Conservation (phyloP, 23 tunicate genomes). For the Styela plicata region DNA sequence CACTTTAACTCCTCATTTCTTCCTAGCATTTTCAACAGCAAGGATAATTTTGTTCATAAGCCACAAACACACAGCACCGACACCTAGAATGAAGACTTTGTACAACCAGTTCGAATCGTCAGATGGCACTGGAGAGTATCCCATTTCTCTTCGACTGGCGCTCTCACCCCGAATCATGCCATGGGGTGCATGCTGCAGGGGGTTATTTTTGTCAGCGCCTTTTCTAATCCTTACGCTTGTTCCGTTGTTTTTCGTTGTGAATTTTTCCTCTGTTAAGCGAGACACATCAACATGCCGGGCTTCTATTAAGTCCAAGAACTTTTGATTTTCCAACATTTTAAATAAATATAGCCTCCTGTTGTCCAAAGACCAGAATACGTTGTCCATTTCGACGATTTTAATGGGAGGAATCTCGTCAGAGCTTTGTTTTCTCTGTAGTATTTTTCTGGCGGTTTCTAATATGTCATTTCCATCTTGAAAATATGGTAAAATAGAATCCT, state of each 20-base stretch:
- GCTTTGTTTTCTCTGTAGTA: not conserved
- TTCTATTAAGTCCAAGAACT: not conserved
- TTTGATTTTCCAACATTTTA: not conserved
- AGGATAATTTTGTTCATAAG: not conserved
- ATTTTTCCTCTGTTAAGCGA: not conserved
- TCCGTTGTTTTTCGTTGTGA: not conserved
- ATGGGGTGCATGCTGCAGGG: not conserved
- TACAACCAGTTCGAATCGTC: not conserved
- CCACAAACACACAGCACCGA: not conserved
- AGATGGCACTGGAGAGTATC: not conserved
- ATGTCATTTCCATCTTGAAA: not conserved
- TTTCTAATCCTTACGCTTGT: not conserved
- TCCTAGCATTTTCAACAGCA: not conserved
- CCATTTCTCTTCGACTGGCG: no score
- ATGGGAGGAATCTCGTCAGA: constrained; percentile 3
- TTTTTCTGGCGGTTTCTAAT: not conserved
- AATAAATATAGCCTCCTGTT: constrained; percentile 16
- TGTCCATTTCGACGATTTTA: not conserved
- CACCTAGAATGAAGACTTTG: not conserved
- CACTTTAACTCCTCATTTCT: not conserved
- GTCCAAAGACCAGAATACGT: constrained; percentile 6
- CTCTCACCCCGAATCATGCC: no score
- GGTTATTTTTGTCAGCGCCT: not conserved
- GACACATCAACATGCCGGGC: not conserved
- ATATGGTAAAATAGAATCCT: not conserved